These are phyloP conservation scores for Candidula unifasciata DNA, from an alignment of 2,888 invertebrate genomes.

Conservation along the genomic window DNA sequence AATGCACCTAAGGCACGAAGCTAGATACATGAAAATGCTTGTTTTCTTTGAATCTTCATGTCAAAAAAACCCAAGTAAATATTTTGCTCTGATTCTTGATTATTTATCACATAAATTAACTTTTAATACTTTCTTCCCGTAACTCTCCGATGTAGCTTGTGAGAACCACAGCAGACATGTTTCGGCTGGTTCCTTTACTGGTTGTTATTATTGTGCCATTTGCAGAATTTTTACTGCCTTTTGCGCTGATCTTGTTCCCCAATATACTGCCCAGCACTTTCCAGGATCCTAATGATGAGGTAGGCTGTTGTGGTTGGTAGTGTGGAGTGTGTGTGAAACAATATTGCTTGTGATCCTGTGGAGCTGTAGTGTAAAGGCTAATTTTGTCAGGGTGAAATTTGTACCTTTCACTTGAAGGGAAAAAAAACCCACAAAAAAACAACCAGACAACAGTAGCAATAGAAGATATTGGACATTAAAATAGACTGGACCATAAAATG, in stretches of 20 bases:
- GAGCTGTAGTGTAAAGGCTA: no score
- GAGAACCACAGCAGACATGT: conserved; percentile 90
- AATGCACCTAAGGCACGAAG: neutral
- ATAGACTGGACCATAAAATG: no score
- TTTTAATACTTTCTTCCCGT: neutral
- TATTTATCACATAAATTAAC: neutral
- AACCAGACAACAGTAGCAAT: no score
- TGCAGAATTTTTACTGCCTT: conserved; percentile 94
- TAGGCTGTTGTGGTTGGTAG: conserved; percentile 23
- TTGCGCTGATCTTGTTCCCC: conserved; percentile 97
- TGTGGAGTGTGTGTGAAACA: no score
- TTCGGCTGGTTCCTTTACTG: conserved; percentile 97
- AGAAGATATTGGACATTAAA: no score
- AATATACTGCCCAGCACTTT: conserved; percentile 98
- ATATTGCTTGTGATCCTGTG: no score
- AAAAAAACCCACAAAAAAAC: no score
- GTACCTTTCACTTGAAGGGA: no score
- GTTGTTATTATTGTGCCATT: conserved; percentile 98
- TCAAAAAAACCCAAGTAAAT: neutral
- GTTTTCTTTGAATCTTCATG: neutral
- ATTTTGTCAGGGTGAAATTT: no score
- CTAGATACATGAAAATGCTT: neutral
- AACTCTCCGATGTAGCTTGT: conserved; percentile 81
- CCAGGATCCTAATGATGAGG: conserved; percentile 81
- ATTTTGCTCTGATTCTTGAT: neutral